phyloP scores from a whole-genome alignment of 2,113 vertebrate species.

The Lophotis ruficrista region DNA sequence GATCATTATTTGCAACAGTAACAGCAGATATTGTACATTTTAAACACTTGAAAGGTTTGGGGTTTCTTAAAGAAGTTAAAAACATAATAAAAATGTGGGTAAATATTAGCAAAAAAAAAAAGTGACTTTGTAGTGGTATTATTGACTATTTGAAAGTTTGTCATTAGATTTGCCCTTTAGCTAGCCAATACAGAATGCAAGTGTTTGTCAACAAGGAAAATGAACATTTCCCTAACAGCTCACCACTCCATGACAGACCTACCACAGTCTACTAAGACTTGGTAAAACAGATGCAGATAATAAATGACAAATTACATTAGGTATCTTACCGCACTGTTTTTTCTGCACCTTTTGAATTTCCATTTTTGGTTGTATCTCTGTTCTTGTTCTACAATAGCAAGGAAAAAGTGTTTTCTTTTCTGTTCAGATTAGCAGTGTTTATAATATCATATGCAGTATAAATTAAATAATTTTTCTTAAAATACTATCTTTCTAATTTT shows the following conservation, averaged over 20 bases:
- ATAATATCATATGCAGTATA: neutral
- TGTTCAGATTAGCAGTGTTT: neutral
- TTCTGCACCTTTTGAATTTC: slow-evolving; percentile 54
- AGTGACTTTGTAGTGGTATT: neutral
- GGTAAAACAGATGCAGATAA: neutral
- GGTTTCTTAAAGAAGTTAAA: neutral
- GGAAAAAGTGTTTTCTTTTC: neutral
- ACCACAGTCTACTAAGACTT: neutral
- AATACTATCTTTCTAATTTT: neutral
- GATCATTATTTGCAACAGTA: neutral
- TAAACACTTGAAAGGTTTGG: neutral
- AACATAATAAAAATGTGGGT: neutral
- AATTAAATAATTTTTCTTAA: neutral
- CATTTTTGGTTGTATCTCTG: slow-evolving; percentile 52
- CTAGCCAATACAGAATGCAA: neutral
- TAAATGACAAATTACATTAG: neutral
- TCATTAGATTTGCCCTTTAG: neutral
- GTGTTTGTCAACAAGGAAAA: neutral
- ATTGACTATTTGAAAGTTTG: neutral
- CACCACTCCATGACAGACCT: neutral
- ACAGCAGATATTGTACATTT: neutral
- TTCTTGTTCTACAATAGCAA: slow-evolving; percentile 52
- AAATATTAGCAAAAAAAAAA: neutral
- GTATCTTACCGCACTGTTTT: slow-evolving; percentile 69
- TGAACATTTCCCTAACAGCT: neutral